Percentiles rank a stretch among this genome's conserved stretches.
These are phyloP conservation scores for Eulemur albifrons DNA, from an alignment of 2,797 vertebrate genomes.

Conservation along the genomic window DNA sequence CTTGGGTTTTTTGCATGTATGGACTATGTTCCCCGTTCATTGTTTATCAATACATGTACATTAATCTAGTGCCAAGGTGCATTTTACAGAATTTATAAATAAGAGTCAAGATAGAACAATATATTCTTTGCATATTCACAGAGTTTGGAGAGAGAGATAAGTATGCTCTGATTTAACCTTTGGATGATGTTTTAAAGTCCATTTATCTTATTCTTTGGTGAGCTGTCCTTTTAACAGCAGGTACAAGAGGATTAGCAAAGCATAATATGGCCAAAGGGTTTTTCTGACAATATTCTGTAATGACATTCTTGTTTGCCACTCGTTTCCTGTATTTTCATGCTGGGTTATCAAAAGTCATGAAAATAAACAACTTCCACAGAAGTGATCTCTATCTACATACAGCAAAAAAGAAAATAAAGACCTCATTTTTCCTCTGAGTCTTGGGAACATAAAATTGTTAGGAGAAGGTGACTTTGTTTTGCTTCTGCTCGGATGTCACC, in stretches of 20 bases:
- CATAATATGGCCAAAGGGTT: neutral
- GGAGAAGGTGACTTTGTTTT: neutral
- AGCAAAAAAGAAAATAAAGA: neutral
- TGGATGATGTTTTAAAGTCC: neutral
- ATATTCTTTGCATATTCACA: neutral
- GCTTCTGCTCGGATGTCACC: neutral
- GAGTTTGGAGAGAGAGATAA: neutral
- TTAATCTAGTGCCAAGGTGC: neutral
- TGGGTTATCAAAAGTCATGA: neutral
- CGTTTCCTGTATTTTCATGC: neutral
- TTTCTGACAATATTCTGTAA: neutral
- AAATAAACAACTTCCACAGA: neutral
- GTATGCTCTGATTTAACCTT: neutral
- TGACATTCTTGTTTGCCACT: neutral
- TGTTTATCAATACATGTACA: neutral
- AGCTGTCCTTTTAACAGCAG: neutral
- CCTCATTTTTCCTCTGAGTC: neutral
- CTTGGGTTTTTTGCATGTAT: neutral
- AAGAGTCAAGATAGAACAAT: neutral
- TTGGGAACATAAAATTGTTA: neutral
- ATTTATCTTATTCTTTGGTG: neutral
- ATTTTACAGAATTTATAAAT: neutral
- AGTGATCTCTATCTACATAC: neutral
- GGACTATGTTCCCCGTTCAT: neutral
- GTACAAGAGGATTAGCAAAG: neutral